A percentile compares a stretch with the other conserved stretches of the same genome.
Conservation (phyloP, 2,888 invertebrate genomes). For the Drosophila subquinaria region DNA sequence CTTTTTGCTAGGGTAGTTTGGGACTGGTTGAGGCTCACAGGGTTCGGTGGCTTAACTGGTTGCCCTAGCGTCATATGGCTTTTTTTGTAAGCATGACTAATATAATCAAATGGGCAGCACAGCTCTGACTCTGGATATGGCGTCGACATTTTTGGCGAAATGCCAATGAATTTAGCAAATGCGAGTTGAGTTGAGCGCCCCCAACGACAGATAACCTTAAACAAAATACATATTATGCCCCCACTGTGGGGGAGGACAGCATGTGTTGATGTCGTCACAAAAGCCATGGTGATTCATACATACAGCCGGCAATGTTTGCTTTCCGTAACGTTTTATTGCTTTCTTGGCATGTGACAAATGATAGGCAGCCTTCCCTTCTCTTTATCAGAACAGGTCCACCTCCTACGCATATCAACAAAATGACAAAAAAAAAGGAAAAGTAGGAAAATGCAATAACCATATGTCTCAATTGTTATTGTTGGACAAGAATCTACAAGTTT, state of each 20-base stretch:
- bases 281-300: conserved; percentile 59
- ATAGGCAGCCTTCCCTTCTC: conserved; percentile 15
- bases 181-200: conserved; percentile 50
- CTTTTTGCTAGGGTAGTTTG: conserved; percentile 24
- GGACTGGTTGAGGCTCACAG: conserved; percentile 2
- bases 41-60: conserved; percentile 27
- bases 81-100: conserved; percentile 81
- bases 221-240: conserved; percentile 43
- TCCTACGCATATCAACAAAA: background rate
- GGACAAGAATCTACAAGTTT: conserved; percentile 22
- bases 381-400: no score
- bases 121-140: conserved; percentile 60
- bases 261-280: conserved; percentile 72
- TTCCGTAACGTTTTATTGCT: conserved; percentile 39
- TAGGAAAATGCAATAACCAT: conserved; percentile 28
- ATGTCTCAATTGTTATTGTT: conserved; percentile 59
- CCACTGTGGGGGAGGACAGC: conserved; percentile 26
- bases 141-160: conserved; percentile 76
- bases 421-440: background rate
- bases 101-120: conserved; percentile 71
- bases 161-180: conserved; percentile 68
- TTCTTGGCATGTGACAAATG: conserved; percentile 58
- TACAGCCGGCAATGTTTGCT: conserved; percentile 50
- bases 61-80: conserved; percentile 73
- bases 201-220: conserved; percentile 62